Evolutionary conservation across 2,888 invertebrate species (phyloP), one percentile per base, ranked within the genome.

Genomic region (Zygogramma bicolorata): DNA sequence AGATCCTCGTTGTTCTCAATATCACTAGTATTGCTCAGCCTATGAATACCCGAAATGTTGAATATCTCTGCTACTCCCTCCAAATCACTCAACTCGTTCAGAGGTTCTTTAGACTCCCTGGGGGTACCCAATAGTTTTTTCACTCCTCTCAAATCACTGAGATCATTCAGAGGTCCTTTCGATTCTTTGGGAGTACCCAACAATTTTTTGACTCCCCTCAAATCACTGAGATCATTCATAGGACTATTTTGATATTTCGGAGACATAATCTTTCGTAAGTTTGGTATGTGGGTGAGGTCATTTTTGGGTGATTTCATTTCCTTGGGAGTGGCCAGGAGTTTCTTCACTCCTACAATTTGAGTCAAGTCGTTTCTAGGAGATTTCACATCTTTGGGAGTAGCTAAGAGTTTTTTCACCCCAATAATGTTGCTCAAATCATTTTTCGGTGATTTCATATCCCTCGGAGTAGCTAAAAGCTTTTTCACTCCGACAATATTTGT

Each of bases 231-330:
- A 68, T 80, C 78, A 61, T 80, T 80, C 38, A 38, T 66, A n/a
- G 74, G 80, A 13, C 67, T 46, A 22, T 76, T 80, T 27, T 73
- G 76, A 7, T 15, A 42, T 62, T 69, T 75, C 2, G 78, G 77
- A 0, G 68, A 67, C 59, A 73, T 87, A 5, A 88, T 73, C 3
- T 80, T 76, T 73, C 88, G 89, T 0, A 89, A 84, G 0, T 89
- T 89, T 0, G 82, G 74, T 1, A 89, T 86, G 46, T 88, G 80
- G 0, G 84, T 85, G 63, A 89, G 76, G 58, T 78, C 77, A 34
- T 80, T 80, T 49, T 66, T 49, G 18, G 74, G 70, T 40, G 61
- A 68, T 74, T 80, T 22, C 76, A 77, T 2, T 77, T 75, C 49
- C 59, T 71, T 22, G 3, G 68, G 68, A 8, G 68, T 34, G 20